These are phyloP conservation scores for Telenomus remus DNA, from an alignment of 1,140 invertebrate genomes.

Conservation along the genomic window DNA sequence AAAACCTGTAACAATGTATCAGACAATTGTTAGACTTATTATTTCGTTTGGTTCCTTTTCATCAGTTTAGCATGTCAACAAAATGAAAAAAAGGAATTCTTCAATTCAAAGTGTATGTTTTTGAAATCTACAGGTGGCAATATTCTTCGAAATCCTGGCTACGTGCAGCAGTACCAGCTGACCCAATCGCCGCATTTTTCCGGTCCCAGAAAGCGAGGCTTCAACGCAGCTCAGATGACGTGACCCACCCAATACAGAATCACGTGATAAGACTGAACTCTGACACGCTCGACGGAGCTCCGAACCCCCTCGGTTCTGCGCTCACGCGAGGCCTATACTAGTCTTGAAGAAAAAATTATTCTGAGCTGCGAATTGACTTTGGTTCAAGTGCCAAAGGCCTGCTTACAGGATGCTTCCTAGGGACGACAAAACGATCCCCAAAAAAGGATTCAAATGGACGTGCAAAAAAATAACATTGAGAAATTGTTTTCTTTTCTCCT, in stretches of 20 bases:
- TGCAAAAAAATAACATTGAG: neutral
- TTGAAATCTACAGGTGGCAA: conserved; percentile 55
- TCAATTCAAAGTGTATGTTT: no score
- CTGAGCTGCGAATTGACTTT: conserved; percentile 37
- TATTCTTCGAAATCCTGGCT: conserved; percentile 65
- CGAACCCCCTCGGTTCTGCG: conserved; percentile 29
- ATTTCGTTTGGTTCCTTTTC: conserved; percentile 12
- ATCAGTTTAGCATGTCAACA: neutral
- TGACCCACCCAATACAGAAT: conserved; percentile 66
- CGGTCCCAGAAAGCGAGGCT: conserved; percentile 61
- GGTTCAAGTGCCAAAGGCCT: conserved; percentile 60
- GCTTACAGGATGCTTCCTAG: conserved; percentile 16
- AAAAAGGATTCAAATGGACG: neutral
- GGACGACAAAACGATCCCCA: neutral
- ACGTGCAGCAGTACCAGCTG: conserved; percentile 71
- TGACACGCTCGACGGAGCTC: conserved; percentile 41
- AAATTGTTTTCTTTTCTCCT: no score
- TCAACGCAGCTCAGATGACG: conserved; percentile 71
- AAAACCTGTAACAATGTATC: conserved; percentile 8
- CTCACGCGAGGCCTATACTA: conserved; percentile 39
- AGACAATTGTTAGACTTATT: conserved; percentile 8
- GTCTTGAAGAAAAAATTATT: conserved; percentile 39
- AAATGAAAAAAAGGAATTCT: no score
- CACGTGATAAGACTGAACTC: conserved; percentile 71
- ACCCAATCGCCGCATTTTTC: conserved; percentile 60